phyloP scores from a whole-genome alignment of 2,888 invertebrate genomes.

The Sarcophaga variegata region DNA sequence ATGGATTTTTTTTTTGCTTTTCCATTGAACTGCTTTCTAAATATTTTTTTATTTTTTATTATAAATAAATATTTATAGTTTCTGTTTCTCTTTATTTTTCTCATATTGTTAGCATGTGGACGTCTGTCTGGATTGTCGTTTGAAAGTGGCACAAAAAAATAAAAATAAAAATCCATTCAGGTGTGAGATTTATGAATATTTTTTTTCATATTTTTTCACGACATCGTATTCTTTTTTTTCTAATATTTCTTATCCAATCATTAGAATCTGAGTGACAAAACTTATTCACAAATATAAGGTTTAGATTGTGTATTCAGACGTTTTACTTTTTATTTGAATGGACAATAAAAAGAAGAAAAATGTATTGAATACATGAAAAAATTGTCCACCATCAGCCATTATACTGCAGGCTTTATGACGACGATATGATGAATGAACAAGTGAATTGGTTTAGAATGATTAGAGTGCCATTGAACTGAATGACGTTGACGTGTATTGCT shows the following conservation, averaged over 20 bases:
- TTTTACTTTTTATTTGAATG: background rate
- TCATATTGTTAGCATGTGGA: background rate
- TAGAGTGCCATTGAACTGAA: background rate
- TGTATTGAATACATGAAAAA: background rate
- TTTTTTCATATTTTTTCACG: background rate
- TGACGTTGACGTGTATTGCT: background rate
- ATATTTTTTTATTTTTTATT: conserved; percentile 5
- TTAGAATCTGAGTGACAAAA: conserved; percentile 21
- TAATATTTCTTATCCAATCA: background rate
- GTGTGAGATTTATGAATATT: conserved; percentile 32
- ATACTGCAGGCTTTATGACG: background rate
- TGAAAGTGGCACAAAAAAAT: conserved; percentile 12
- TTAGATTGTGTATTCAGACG: background rate
- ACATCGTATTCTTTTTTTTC: background rate
- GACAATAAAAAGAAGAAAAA: background rate
- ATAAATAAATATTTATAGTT: background rate
- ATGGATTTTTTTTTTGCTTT: background rate
- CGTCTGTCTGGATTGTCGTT: background rate
- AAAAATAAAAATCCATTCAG: conserved; percentile 42
- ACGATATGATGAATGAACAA: background rate
- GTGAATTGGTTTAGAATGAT: background rate
- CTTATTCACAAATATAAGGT: background rate
- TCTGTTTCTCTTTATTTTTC: background rate
- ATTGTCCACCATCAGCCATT: background rate
- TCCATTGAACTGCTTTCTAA: conserved; percentile 30